Base-by-base conservation (phyloP, 2,888 invertebrate genomes). In the Phytoseiulus persimilis region DNA sequence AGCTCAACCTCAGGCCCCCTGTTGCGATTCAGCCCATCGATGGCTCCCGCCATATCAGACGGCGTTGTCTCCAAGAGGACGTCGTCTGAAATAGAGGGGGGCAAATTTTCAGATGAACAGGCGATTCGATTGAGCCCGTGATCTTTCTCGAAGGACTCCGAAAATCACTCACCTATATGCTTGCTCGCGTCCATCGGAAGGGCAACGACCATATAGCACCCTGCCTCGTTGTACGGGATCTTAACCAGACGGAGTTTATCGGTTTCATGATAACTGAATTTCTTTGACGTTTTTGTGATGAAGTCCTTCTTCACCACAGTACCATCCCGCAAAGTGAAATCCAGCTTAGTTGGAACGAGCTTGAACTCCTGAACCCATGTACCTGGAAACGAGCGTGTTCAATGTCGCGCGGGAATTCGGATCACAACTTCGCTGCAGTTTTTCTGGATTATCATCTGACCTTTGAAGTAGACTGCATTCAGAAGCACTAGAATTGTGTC, bases 391-490 rank as follows among this genome's bases (percentile, higher is more conserved):
- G 9, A 39, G 39, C 39, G 9, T 39, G 39, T 39, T 39, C 9
- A 39, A n/a, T n/a, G n/a, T n/a, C n/a, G n/a, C n/a, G n/a, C n/a
- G n/a, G n/a, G n/a, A n/a, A n/a, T n/a, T n/a, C n/a, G n/a, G n/a
- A n/a, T n/a, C n/a, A n/a, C n/a, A n/a, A n/a, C n/a, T n/a, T n/a
- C n/a, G n/a, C n/a, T n/a, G n/a, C n/a, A n/a, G n/a, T n/a, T n/a
- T n/a, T n/a, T n/a, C n/a, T n/a, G n/a, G n/a, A n/a, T n/a, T n/a
- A n/a, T 9, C 39, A 39, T 6, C 39, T 39, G 39, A 39, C 39
- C 87, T 87, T 87, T 87, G 87, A 87, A 87, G 33, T 87, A 87
- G 9, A 87, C 33, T 9, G 87, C 87, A 45, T 87, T 87, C 3
- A 87, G 33, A 23, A 87, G 87, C n/a, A 87, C 87, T 18, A 87